Conservation (phyloP, 1,140 invertebrate species). For the Papilio polytes region DNA sequence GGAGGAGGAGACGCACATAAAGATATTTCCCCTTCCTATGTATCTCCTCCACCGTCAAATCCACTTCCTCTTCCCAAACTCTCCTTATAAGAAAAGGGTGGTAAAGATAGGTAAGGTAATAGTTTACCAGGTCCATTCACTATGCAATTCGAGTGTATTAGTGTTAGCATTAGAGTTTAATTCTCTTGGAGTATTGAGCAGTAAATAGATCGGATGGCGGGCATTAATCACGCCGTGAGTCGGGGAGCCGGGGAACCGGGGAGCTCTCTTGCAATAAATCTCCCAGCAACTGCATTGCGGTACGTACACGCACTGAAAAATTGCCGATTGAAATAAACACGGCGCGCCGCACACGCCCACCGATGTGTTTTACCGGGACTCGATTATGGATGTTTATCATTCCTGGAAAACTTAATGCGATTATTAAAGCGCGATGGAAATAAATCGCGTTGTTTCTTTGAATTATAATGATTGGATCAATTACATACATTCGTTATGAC, state of each 20-base stretch:
- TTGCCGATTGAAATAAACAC: conserved; percentile 77
- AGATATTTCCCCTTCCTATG: too few species aligned
- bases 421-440: conserved; percentile 31
- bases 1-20: too few species aligned
- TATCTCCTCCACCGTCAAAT: too few species aligned
- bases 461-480: conserved; percentile 27
- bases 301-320: conserved; percentile 69
- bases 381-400: conserved; percentile 39
- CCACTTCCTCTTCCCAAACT: too few species aligned
- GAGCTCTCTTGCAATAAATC: conserved; percentile 72
- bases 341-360: conserved; percentile 52
- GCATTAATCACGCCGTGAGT: conserved; percentile 74
- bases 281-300: conserved; percentile 72
- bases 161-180: conserved; percentile 18
- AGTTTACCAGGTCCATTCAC: not conserved
- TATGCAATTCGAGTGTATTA: not conserved
- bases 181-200: conserved; percentile 52
- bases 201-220: conserved; percentile 67
- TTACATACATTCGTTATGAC: not conserved
- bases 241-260: conserved; percentile 58
- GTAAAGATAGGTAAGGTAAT: too few species aligned
- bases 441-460: conserved; percentile 25
- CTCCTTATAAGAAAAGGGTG: too few species aligned
- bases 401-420: conserved; percentile 39
- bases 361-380: conserved; percentile 39